Conservation (phyloP, 2,888 invertebrate species). For the Caenorhabditis drosophilae region DNA sequence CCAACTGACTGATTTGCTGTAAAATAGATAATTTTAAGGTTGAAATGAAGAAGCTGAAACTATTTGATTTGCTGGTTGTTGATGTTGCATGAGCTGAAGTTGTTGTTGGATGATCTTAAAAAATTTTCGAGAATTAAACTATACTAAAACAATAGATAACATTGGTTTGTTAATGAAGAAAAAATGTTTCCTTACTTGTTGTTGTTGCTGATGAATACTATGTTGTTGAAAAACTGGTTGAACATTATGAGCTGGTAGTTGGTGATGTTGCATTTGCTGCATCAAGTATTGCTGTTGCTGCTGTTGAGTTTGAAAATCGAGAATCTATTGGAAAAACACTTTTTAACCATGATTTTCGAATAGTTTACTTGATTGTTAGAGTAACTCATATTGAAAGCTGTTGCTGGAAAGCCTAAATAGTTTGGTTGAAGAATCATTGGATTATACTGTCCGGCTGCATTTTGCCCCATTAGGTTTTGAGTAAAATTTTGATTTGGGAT, state of each 20-base stretch:
- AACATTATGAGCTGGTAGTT: constrained; percentile 4
- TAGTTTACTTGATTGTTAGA: too few relatives aligned
- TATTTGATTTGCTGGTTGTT: constrained; percentile 18
- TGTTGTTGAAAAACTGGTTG: constrained; percentile 18
- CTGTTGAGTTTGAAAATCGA: constrained; percentile 6
- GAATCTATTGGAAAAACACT: not conserved
- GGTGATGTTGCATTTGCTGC: constrained; percentile 10
- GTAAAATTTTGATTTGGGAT: constrained; percentile 17
- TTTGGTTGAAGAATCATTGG: constrained; percentile 25
- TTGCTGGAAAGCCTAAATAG: constrained; percentile 12
- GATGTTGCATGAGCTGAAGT: constrained; percentile 21
- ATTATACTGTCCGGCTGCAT: constrained; percentile 18
- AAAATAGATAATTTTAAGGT: too few relatives aligned
- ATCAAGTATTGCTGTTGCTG: constrained; percentile 16
- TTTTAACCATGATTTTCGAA: not conserved
- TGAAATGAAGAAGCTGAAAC: too few relatives aligned
- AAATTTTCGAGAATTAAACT: too few relatives aligned
- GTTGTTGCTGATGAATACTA: constrained; percentile 36
- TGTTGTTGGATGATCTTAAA: constrained; percentile 15
- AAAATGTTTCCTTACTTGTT: too few relatives aligned
- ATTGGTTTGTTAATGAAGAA: too few relatives aligned
- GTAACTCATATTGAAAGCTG: constrained; percentile 30
- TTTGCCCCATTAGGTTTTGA: constrained; percentile 20
- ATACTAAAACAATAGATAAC: too few relatives aligned
- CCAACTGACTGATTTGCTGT: too few relatives aligned